Evolutionary conservation across 92 coral and sea anemone genomes (phyloP).

Genomic region (Zoanthus solanderi): DNA sequence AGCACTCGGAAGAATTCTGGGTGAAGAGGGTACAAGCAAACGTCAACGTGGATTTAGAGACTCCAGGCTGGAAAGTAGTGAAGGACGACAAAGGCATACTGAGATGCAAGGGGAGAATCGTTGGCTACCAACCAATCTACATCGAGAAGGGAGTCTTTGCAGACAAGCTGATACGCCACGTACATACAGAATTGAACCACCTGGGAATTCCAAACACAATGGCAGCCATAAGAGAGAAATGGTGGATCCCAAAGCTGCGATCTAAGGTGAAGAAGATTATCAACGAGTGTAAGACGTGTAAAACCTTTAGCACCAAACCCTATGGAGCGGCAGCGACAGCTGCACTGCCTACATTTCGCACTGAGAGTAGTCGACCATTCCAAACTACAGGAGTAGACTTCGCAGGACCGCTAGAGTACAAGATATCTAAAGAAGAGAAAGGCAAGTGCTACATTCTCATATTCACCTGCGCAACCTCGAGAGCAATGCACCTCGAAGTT

Average conservation of each 20-base stretch:
- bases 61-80: constrained; percentile 53
- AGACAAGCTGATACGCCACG: constrained; percentile 68
- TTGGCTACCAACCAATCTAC: constrained; percentile 69
- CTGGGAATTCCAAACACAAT: constrained; percentile 72
- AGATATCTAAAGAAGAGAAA: constrained; percentile 54
- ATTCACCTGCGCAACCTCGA: constrained; percentile 65
- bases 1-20: constrained; percentile 42
- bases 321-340: constrained; percentile 65
- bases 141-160: constrained; percentile 64
- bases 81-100: constrained; percentile 55
- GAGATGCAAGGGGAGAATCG: constrained; percentile 66
- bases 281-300: constrained; percentile 65
- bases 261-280: constrained; percentile 65
- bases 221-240: constrained; percentile 71
- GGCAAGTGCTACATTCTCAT: constrained; percentile 62
- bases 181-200: constrained; percentile 59
- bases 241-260: constrained; percentile 75
- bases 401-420: constrained; percentile 44
- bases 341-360: constrained; percentile 53
- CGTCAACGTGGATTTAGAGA: constrained; percentile 23
- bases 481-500: constrained; percentile 64
- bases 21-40: constrained; percentile 38
- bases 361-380: constrained; percentile 29
- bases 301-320: constrained; percentile 55
- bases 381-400: constrained; percentile 47